Evolutionary conservation across 2,888 invertebrate species (phyloP), one percentile per base, ranked within the genome.

Genomic region (Molanna angustata): DNA sequence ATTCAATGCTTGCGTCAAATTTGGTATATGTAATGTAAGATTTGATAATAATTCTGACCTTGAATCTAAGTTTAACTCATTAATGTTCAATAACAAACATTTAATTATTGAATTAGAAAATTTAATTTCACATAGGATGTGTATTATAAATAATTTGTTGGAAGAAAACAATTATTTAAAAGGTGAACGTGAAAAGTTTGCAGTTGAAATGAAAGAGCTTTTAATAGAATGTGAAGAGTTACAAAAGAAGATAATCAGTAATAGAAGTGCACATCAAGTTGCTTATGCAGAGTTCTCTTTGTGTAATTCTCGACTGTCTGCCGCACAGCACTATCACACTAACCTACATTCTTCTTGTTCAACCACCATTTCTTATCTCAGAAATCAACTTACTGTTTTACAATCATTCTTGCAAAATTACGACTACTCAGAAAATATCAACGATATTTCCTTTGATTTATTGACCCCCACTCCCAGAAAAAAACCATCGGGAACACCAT

Each of bases 151-250:
- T 2, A 35, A 44, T 41, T 48, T 55, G 16, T 7, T 13, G 2
- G 4, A 14, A 17, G 35, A 54, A 53, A 54, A 51, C 41, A 17
- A 44, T n/a, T 19, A n/a, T 22, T 22, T 61, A 21, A 51, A 58
- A 43, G 13, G 9, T 22, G 55, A 60, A 45, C 35, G 57, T 4
- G 42, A 56, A 11, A 35, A 52, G 16, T 50, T 35, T 22, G 49
- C 43, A 14, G 21, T 11, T 11, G 53, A 56, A 35, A 44, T 61
- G 14, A 33, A 17, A 6, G 42, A 48, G 14, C 48, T 61, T 2
- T 47, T 53, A 19, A 32, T 39, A 14, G 56, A 59, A 31, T 43
- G 57, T 14, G 58, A 61, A 39, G 56, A 59, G 43, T 41, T 60
- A 13, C 41, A 49, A 7, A 52, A 56, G 16, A 44, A 52, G 43